A percentile compares a stretch with the other conserved stretches of the same genome.
These are phyloP conservation scores for Gymnobelideus leadbeateri DNA, from an alignment of 2,113 vertebrate species.

Conservation along the genomic window DNA sequence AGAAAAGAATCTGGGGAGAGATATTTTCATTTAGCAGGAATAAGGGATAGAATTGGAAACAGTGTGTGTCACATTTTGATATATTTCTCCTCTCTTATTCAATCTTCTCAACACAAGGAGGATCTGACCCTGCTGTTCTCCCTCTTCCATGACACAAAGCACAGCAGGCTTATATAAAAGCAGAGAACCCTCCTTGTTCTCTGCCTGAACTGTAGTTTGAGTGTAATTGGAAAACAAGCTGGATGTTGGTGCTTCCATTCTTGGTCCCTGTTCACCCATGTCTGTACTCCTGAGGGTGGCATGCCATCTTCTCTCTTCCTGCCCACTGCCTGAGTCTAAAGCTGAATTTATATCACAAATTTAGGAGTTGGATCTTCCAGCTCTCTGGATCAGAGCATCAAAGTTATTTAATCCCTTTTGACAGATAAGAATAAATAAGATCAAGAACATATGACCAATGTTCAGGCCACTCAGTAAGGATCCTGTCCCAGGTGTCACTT, in stretches of 20 bases:
- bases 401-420: not conserved
- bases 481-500: not conserved
- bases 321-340: not conserved
- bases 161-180: not conserved
- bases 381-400: not conserved
- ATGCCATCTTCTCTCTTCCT: not conserved
- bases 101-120: not conserved
- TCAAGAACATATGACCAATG: no score
- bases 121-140: not conserved
- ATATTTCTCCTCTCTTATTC: not conserved
- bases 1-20: not conserved
- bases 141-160: not conserved
- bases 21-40: not conserved
- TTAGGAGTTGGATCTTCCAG: not conserved
- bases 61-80: not conserved
- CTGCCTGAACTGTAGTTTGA: not conserved
- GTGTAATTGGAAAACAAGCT: not conserved
- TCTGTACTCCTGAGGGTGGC: not conserved
- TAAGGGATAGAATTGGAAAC: slow-evolving; percentile 45
- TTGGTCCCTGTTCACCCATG: not conserved
- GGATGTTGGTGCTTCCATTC: not conserved
- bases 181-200: not conserved
- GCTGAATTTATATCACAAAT: not conserved
- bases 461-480: not conserved
- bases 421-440: not conserved